phyloP scores from a whole-genome alignment of 2,113 vertebrate species.

The Amblyornis subalaris region DNA sequence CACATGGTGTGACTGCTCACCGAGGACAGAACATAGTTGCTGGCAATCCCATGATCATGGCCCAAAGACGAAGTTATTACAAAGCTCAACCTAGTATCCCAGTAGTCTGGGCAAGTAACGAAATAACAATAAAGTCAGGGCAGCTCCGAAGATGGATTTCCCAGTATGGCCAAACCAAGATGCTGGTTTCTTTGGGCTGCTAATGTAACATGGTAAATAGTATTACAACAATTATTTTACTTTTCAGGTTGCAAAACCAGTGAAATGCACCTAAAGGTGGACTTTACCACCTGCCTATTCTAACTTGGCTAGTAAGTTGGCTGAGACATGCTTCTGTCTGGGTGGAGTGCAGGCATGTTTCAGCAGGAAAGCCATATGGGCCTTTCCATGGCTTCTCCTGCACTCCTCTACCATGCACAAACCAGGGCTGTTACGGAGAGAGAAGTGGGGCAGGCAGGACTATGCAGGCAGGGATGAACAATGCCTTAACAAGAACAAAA shows the following conservation, averaged over 20 bases:
- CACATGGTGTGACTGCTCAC: neutral
- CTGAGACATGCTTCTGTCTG: neutral
- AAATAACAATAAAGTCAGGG: neutral
- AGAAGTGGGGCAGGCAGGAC: conserved; percentile 18
- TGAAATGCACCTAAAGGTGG: neutral
- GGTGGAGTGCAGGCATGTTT: neutral
- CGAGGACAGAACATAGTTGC: neutral
- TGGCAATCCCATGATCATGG: neutral
- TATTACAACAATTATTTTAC: neutral
- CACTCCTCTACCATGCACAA: neutral
- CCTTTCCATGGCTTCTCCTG: neutral
- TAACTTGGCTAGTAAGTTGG: neutral
- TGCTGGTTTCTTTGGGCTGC: neutral
- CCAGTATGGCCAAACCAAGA: neutral
- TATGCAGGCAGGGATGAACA: conserved; percentile 30
- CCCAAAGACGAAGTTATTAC: neutral
- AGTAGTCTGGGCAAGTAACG: neutral
- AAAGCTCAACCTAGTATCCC: neutral
- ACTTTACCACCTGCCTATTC: neutral
- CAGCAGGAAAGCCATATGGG: conserved; percentile 1
- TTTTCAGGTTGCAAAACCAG: neutral
- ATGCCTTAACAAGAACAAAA: conserved; percentile 44
- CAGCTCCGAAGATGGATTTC: neutral
- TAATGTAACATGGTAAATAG: neutral
- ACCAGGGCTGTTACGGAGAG: neutral